A percentile compares a stretch with the other conserved stretches of the same genome.
phyloP scores from a whole-genome alignment of 2,113 vertebrate species.

The Rhineura floridana region DNA sequence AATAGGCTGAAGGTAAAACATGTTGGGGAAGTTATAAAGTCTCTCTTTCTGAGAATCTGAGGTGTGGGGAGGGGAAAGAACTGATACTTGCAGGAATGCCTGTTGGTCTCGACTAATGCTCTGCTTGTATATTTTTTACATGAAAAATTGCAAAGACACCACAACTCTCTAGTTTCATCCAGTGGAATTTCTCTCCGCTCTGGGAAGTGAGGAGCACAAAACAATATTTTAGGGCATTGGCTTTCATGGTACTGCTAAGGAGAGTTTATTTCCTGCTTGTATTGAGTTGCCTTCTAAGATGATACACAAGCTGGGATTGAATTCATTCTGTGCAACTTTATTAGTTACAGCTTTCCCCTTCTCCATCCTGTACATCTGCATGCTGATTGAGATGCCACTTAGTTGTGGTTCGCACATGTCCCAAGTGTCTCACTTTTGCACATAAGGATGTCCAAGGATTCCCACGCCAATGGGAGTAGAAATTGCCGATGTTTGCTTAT shows the following conservation, averaged over 20 bases:
- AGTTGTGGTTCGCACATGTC: background rate
- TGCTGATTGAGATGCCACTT: background rate
- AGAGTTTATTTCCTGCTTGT: background rate
- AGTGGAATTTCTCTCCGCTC: background rate
- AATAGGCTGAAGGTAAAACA: background rate
- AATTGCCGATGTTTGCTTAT: too few species aligned
- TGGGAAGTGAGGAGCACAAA: background rate
- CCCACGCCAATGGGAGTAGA: too few species aligned
- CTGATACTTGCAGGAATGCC: background rate
- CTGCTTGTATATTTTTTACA: background rate
- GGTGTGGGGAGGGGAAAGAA: background rate
- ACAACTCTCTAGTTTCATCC: background rate
- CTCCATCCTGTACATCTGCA: background rate
- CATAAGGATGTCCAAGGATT: too few species aligned
- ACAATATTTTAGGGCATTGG: background rate
- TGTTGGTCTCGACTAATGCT: background rate
- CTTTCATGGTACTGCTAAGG: background rate
- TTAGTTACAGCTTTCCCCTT: background rate
- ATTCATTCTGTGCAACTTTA: background rate
- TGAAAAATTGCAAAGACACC: background rate
- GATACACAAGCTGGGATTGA: background rate
- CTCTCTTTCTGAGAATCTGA: background rate
- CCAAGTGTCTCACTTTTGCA: background rate
- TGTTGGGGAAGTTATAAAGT: too few species aligned
- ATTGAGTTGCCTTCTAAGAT: background rate